Evolutionary conservation across 1,140 invertebrate genomes (phyloP), one percentile per base, ranked within the genome.

Genomic region (Panulirus ornatus): DNA sequence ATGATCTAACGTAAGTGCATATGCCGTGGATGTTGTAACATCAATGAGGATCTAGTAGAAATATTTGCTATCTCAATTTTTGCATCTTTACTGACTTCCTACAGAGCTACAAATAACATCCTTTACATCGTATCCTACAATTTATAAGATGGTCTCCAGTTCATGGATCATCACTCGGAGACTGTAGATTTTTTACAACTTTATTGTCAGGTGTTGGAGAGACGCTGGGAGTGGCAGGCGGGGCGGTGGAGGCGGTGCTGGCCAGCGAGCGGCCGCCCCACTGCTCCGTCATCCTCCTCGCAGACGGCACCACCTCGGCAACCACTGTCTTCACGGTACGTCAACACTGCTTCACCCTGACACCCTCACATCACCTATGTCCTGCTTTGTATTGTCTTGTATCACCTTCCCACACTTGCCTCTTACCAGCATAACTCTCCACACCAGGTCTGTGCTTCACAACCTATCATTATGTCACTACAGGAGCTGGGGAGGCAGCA

Each of bases 231-330:
- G n/a, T n/a, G n/a, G n/a, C n/a, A n/a, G n/a, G n/a, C n/a, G n/a
- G n/a, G n/a, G n/a, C n/a, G 30, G 51, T 54, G 78, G 78, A 47
- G 78, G 78, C 78, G 22, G 78, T 81, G 51, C 0, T 42, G 27
- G 47, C 78, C 47, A 81, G 27, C 36, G 44, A 36, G 51, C 36
- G 47, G 51, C 44, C 22, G 78, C 51, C 78, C 8, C 27, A 27
- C 34, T 63, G 47, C 36, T 81, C 47, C 51, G 47, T 81, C 47
- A 58, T 81, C 14, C 47, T 81, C 47, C 47, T 81, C 47, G 58
- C 47, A 36, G 78, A 81, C 44, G 78, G 78, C 78, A 44, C 30
- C 78, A 54, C 78, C 30, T 81, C 78, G 14, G 8, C 78, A 5
- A 14, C n/a, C 14, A 54, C 78, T 58, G 78, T 81, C 30, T 30